phyloP scores from a whole-genome alignment of 2,888 invertebrate genomes.

The Theristus sp. region DNA sequence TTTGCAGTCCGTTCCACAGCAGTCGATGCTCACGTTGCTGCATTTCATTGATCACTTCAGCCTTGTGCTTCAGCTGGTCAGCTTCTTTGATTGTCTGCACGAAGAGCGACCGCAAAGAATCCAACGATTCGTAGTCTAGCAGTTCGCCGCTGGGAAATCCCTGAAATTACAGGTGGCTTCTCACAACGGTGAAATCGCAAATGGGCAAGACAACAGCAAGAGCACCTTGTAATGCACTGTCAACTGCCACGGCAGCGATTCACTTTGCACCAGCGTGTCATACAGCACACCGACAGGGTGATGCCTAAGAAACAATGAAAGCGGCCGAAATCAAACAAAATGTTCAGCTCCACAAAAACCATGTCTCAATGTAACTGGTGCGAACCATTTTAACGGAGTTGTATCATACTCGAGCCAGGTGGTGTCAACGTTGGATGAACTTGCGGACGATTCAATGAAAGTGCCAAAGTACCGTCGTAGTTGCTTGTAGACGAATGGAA shows the following conservation, averaged over 20 bases:
- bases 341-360: too few species aligned
- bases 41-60: constrained; percentile 39
- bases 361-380: too few species aligned
- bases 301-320: too few species aligned
- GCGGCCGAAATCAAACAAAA: too few species aligned
- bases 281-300: constrained; percentile 64
- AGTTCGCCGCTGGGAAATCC: constrained; percentile 75
- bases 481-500: constrained; percentile 17
- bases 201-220: not conserved
- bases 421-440: constrained; percentile 11
- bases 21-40: constrained; percentile 82
- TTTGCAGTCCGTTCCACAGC: constrained; percentile 63
- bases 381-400: constrained; percentile 16
- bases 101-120: constrained; percentile 76
- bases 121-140: constrained; percentile 59
- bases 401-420: constrained; percentile 19
- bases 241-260: constrained; percentile 72
- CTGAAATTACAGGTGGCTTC: constrained; percentile 32
- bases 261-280: constrained; percentile 51
- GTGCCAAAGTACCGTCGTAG: constrained; percentile 11
- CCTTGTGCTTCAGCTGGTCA: constrained; percentile 84
- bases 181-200: not conserved
- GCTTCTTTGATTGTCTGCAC: constrained; percentile 90
- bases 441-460: constrained; percentile 10
- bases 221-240: constrained; percentile 59